These are phyloP conservation scores for Notospermus geniculatus DNA, from an alignment of 1,140 invertebrate genomes.

Conservation along the genomic window DNA sequence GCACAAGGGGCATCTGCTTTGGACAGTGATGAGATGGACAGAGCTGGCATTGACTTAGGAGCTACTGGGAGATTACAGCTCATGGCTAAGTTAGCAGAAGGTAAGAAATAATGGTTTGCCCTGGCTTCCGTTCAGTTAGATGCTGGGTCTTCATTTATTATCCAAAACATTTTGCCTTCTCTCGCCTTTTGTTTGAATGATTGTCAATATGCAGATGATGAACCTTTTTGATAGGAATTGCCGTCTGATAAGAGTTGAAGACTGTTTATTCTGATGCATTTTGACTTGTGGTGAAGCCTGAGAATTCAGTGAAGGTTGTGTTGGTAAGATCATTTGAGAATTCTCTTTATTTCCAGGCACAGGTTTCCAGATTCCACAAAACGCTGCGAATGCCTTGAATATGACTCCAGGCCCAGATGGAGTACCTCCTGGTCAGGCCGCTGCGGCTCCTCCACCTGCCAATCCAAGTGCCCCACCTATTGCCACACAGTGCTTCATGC, in stretches of 20 bases:
- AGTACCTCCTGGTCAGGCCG: slow-evolving; percentile 12
- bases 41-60: slow-evolving; percentile 95
- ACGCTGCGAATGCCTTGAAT: slow-evolving; percentile 84
- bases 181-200: no score
- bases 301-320: no score
- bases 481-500: slow-evolving; percentile 98
- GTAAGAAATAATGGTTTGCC: no score
- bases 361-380: slow-evolving; percentile 87
- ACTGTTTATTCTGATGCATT: no score
- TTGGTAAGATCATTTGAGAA: no score
- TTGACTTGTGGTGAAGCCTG: no score
- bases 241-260: no score
- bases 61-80: slow-evolving; percentile 90
- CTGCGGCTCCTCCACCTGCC: slow-evolving; percentile 25
- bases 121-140: no score
- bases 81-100: slow-evolving; percentile 99
- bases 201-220: no score
- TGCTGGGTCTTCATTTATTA: no score
- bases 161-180: no score
- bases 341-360: slow-evolving; percentile 36
- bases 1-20: slow-evolving; percentile 63
- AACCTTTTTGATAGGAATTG: no score
- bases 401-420: slow-evolving; percentile 15
- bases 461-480: slow-evolving; percentile 72
- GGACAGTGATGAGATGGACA: slow-evolving; percentile 93